Evolutionary conservation across 2,888 invertebrate genomes (phyloP), one percentile per base, ranked within the genome.

Genomic region (Caenorhabditis sp.): DNA sequence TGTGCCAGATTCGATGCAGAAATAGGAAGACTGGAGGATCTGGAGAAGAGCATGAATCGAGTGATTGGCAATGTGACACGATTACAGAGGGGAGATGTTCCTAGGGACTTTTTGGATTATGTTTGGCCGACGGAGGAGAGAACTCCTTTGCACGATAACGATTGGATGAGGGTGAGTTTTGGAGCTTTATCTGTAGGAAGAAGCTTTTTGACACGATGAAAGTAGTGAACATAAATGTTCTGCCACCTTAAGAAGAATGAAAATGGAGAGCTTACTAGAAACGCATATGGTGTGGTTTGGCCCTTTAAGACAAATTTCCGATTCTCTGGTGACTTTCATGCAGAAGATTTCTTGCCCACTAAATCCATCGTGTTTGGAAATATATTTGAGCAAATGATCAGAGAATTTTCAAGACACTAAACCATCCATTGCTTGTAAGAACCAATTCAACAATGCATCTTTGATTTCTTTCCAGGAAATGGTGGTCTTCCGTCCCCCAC

Each of bases 141-240:
- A 54, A 3, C 31, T 19, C 19, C n/a, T 47, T 19, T 47, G 22
- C 47, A 28, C 19, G 63, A 66, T n/a, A 59, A 35, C 16, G 76
- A 76, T 61, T 75, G 74, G 74, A 75, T 75, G 74, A 75, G 74
- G 19, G 74, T 76, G n/a, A 44, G 64, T 47, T 64, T 44, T 64
- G 24, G 19, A 26, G 2, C 14, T 26, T 14, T 54, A 24, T 24
- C 4, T 26, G 14, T 54, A 26, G n/a, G n/a, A n/a, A n/a, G n/a
- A n/a, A n/a, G n/a, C n/a, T n/a, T n/a, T n/a, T 26, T 8, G 16
- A 7, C 3, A 12, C 44, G n/a, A 44, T 44, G 12, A 44, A 12
- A 44, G 44, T 14, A 47, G 19, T 51, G n/a, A n/a, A n/a, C n/a
- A n/a, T n/a, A n/a, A n/a, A n/a, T n/a, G n/a, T n/a, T n/a, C n/a